A percentile compares a stretch with the other conserved stretches of the same genome.
Evolutionary conservation across 1,140 invertebrate species (phyloP).

Genomic region (Littorina saxatilis): DNA sequence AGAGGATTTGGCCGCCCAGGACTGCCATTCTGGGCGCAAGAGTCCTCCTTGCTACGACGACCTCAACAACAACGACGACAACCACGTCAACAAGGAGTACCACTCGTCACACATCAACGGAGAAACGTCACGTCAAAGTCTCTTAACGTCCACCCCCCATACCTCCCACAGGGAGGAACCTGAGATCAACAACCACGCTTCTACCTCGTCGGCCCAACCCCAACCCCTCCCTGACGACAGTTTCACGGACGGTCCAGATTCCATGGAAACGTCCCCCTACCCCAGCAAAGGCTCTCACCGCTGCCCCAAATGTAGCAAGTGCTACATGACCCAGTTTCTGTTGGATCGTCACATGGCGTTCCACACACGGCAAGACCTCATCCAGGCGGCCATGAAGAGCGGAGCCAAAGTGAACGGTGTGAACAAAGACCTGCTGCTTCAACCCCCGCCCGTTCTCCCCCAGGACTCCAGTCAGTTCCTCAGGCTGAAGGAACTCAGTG

Average conservation of each 20-base stretch:
- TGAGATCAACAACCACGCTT: neutral
- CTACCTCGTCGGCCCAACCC: neutral
- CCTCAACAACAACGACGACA: constrained; percentile 37
- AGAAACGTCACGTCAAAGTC: no score
- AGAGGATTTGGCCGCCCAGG: neutral
- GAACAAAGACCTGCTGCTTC: neutral
- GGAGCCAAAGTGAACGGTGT: neutral
- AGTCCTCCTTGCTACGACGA: neutral
- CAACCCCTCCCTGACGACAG: neutral
- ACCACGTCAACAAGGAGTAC: constrained; percentile 52
- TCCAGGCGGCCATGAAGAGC: constrained; percentile 6
- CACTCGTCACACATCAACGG: neutral
- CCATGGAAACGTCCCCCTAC: neutral
- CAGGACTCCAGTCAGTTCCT: neutral
- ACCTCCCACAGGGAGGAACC: neutral
- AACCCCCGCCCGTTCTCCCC: neutral
- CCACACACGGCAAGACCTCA: constrained; percentile 92
- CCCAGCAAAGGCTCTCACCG: constrained; percentile 14
- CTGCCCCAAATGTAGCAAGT: constrained; percentile 97
- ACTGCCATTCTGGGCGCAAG: neutral
- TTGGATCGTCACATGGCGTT: constrained; percentile 99
- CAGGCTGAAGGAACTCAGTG: neutral
- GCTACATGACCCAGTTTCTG: constrained; percentile 98
- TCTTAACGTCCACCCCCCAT: neutral
- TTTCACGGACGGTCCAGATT: neutral